These are phyloP conservation scores for Syngnathus acus DNA, from an alignment of 2,797 vertebrate genomes.

Conservation along the genomic window DNA sequence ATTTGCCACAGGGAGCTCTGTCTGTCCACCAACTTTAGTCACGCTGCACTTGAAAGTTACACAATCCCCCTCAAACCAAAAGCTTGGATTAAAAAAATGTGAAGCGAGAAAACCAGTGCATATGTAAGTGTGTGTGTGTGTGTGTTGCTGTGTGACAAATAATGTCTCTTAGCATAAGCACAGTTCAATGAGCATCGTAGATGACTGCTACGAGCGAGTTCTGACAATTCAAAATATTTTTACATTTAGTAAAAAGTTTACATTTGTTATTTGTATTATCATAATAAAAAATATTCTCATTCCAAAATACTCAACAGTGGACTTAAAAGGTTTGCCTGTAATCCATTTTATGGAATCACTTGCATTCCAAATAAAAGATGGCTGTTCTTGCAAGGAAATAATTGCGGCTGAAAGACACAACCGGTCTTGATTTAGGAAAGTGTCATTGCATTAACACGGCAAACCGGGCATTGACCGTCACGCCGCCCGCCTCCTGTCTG, in stretches of 20 bases:
- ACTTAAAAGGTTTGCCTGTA: not conserved
- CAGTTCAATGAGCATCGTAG: not conserved
- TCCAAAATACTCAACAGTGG: not conserved
- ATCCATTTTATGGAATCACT: not conserved
- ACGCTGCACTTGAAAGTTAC: conserved; percentile 55
- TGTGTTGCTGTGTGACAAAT: conserved; percentile 2
- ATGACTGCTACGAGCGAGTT: not conserved
- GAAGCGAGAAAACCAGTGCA: conserved; percentile 20
- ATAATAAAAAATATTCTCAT: too few species aligned
- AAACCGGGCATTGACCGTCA: conserved; percentile 15
- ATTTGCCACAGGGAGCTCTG: conserved; percentile 38
- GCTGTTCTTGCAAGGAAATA: not conserved
- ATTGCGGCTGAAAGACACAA: not conserved
- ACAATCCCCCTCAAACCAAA: conserved; percentile 51
- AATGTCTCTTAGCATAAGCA: not conserved
- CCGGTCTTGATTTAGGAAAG: conserved; percentile 15
- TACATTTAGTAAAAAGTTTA: not conserved
- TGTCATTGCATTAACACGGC: conserved; percentile 20
- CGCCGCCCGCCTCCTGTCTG: conserved; percentile 19
- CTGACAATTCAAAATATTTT: too few species aligned
- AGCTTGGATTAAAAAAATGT: conserved; percentile 45
- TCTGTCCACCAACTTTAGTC: conserved; percentile 61
- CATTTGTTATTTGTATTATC: not conserved
- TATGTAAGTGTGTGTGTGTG: conserved; percentile 12
- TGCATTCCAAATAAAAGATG: not conserved